These are phyloP conservation scores for Alca torda DNA, from an alignment of 2,797 vertebrate species.

Conservation along the genomic window DNA sequence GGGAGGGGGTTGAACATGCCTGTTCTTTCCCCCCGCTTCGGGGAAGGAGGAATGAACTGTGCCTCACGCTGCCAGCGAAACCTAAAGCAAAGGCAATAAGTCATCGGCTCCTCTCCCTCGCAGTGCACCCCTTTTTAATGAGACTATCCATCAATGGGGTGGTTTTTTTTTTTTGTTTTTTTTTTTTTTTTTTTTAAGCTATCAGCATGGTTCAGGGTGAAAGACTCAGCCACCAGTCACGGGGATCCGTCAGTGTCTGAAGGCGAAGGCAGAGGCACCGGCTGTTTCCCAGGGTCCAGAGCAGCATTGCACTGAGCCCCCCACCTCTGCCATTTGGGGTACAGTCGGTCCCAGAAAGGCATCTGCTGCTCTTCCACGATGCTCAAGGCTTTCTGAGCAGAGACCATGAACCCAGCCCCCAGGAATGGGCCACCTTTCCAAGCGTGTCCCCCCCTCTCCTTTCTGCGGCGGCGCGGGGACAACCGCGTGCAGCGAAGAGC, in stretches of 20 bases:
- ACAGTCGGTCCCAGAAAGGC: accelerated
- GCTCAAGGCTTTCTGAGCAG: not conserved
- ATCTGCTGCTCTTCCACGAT: accelerated
- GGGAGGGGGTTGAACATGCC: not conserved
- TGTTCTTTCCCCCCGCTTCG: not conserved
- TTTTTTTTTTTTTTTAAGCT: not conserved
- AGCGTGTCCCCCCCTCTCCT: no score
- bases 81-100: not conserved
- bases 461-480: not conserved
- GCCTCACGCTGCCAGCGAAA: not conserved
- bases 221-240: not conserved
- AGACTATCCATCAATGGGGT: not conserved
- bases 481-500: accelerated
- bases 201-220: not conserved
- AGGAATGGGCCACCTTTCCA: not conserved
- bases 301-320: not conserved
- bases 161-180: not conserved
- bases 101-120: not conserved
- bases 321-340: not conserved
- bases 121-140: not conserved
- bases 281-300: not conserved
- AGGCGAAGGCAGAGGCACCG: accelerated
- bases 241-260: accelerated
- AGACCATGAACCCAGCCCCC: accelerated
- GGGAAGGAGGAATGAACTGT: accelerated